phyloP scores from a whole-genome alignment of 1,140 invertebrate genomes.

The Orius laevigatus region DNA sequence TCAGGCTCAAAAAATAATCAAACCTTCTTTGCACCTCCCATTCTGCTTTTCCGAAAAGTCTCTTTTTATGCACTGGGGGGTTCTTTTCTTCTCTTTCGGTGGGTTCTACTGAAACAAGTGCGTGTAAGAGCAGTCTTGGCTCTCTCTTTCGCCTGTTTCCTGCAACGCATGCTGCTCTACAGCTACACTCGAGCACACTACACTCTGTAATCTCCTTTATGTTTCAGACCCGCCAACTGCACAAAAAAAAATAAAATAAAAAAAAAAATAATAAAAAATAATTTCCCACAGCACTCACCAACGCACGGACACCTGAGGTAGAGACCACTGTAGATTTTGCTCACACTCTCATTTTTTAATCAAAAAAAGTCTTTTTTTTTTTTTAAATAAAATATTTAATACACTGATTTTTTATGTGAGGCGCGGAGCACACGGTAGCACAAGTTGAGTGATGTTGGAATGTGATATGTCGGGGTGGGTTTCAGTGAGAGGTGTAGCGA shows the following conservation, averaged over 20 bases:
- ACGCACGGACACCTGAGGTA: slow-evolving; percentile 12
- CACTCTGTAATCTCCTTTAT: slow-evolving; percentile 16
- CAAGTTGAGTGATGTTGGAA: slow-evolving; percentile 13
- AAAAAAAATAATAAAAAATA: slow-evolving; percentile 2
- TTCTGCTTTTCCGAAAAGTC: not conserved
- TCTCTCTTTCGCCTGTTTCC: slow-evolving; percentile 6
- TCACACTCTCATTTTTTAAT: slow-evolving; percentile 8
- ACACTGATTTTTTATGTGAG: slow-evolving; percentile 5
- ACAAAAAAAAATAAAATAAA: slow-evolving; percentile 9
- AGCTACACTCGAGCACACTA: slow-evolving; percentile 1
- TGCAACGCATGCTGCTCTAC: slow-evolving; percentile 1
- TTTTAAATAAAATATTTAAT: slow-evolving; percentile 1
- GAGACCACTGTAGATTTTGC: slow-evolving; percentile 15
- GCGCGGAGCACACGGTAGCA: slow-evolving; percentile 4
- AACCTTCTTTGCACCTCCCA: slow-evolving; percentile 4
- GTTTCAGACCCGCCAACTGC: slow-evolving; percentile 17
- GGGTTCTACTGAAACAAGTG: slow-evolving; percentile 5
- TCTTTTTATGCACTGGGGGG: slow-evolving; percentile 2
- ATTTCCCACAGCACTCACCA: slow-evolving; percentile 10
- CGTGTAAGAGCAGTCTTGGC: not conserved
- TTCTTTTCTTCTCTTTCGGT: not conserved
- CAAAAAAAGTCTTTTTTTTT: too few relatives aligned
- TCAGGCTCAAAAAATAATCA: not conserved
- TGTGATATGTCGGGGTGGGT: slow-evolving; percentile 13
- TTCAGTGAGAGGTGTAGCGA: slow-evolving; percentile 11